Conservation (phyloP, 2,888 invertebrate species). For the Platynereis dumerilii region DNA sequence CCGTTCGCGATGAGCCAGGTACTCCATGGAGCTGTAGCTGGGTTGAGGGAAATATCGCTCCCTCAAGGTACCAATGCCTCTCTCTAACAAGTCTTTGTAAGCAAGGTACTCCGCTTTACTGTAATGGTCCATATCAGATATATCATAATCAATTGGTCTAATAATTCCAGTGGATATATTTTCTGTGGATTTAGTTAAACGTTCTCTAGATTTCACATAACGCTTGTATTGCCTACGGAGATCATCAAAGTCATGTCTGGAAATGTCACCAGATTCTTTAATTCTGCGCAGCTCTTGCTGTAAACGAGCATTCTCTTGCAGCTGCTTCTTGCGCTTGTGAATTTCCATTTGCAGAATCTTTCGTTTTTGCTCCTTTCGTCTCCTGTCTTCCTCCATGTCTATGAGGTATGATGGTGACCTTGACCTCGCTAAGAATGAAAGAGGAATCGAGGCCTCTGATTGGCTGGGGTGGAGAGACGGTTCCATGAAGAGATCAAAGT, state of each 20-base stretch:
- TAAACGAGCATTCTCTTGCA: conserved; percentile 69
- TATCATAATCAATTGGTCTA: conserved; percentile 58
- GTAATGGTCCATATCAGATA: conserved; percentile 32
- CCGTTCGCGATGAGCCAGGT: conserved; percentile 54
- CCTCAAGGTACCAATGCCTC: conserved; percentile 8
- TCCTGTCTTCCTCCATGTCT: conserved; percentile 63
- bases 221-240: conserved; percentile 32
- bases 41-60: conserved; percentile 24
- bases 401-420: conserved; percentile 35
- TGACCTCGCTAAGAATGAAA: conserved; percentile 15
- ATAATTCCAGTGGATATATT: conserved; percentile 54
- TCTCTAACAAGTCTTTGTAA: conserved; percentile 31
- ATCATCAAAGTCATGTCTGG: conserved; percentile 29
- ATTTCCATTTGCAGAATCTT: conserved; percentile 71
- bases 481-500: neutral
- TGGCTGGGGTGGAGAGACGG: conserved; percentile 30
- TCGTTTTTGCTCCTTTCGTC: conserved; percentile 69
- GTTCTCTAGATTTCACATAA: conserved; percentile 20
- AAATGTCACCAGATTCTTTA: conserved; percentile 39
- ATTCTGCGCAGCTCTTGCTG: conserved; percentile 66
- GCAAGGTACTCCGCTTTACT: conserved; percentile 34
- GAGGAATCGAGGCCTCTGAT: conserved; percentile 32
- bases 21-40: conserved; percentile 56
- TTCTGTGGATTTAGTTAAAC: conserved; percentile 14
- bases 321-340: conserved; percentile 69